Conservation (phyloP, 2,797 vertebrate species). For the Acanthurus tractus region DNA sequence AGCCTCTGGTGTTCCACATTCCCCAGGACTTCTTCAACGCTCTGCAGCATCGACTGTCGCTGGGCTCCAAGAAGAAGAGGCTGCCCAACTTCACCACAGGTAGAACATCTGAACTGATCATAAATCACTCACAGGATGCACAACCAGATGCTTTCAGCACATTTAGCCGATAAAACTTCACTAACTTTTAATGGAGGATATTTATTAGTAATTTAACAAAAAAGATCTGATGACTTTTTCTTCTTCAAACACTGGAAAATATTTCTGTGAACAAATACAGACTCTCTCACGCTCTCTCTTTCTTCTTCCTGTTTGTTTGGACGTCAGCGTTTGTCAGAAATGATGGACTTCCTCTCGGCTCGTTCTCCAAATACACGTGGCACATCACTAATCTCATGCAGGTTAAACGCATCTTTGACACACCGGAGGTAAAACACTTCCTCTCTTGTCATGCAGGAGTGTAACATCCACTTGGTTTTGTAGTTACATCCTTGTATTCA, state of each 20-base stretch:
- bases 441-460: background rate
- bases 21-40: conserved; percentile 94
- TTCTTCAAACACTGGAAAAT: too few relatives aligned
- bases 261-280: too few relatives aligned
- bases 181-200: background rate
- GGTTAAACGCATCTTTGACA: conserved; percentile 94
- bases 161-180: background rate
- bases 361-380: conserved; percentile 94
- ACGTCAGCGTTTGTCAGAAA: conserved; percentile 88
- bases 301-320: conserved; percentile 3
- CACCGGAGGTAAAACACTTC: conserved; percentile 85
- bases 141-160: background rate
- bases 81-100: conserved; percentile 92
- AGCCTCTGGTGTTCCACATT: conserved; percentile 92
- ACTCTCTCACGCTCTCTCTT: background rate
- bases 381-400: conserved; percentile 92
- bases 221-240: too few relatives aligned
- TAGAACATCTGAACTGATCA: conserved; percentile 44
- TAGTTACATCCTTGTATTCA: background rate
- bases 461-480: background rate
- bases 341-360: conserved; percentile 89
- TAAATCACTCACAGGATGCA: background rate
- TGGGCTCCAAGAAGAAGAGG: conserved; percentile 91
- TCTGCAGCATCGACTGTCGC: conserved; percentile 92
- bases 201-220: background rate